Conservation (phyloP, 1,140 invertebrate genomes). For the Colletes gigas region DNA sequence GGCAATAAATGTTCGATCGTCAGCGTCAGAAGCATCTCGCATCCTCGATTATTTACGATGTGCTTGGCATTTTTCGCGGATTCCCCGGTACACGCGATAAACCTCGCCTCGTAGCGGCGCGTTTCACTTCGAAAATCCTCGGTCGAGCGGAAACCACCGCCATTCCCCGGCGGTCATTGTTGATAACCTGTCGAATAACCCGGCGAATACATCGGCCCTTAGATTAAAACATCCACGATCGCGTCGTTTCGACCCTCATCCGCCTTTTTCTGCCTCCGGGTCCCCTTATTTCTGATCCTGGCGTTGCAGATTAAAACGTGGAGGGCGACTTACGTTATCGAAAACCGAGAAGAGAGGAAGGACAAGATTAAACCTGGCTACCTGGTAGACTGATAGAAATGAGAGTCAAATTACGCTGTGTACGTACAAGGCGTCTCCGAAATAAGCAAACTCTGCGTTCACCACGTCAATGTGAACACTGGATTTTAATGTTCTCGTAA, state of each 20-base stretch:
- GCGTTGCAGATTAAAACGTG: slow-evolving; percentile 48
- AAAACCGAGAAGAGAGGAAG: not conserved
- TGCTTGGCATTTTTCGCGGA: slow-evolving; percentile 39
- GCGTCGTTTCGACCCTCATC: slow-evolving; percentile 17
- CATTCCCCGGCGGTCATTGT: slow-evolving; percentile 25
- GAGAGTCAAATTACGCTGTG: not conserved
- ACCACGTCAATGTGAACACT: no score
- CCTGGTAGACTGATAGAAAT: not conserved
- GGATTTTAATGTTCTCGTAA: no score
- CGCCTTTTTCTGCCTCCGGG: not conserved
- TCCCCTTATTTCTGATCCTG: not conserved
- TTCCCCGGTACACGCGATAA: slow-evolving; percentile 26
- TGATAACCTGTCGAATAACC: slow-evolving; percentile 51
- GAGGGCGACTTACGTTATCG: slow-evolving; percentile 22
- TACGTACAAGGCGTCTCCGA: not conserved
- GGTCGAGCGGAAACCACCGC: not conserved
- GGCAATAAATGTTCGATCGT: slow-evolving; percentile 24
- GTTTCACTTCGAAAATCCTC: slow-evolving; percentile 38
- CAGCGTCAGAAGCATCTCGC: slow-evolving; percentile 18
- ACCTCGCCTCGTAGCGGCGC: slow-evolving; percentile 20
- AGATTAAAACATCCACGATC: slow-evolving; percentile 62
- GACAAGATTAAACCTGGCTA: not conserved
- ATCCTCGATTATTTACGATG: slow-evolving; percentile 54
- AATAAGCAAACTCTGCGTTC: no score
- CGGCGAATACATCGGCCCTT: slow-evolving; percentile 44